Percentiles rank a stretch among this genome's conserved stretches.
Conservation (phyloP, 2,888 invertebrate genomes). For the Crematogaster levior region DNA sequence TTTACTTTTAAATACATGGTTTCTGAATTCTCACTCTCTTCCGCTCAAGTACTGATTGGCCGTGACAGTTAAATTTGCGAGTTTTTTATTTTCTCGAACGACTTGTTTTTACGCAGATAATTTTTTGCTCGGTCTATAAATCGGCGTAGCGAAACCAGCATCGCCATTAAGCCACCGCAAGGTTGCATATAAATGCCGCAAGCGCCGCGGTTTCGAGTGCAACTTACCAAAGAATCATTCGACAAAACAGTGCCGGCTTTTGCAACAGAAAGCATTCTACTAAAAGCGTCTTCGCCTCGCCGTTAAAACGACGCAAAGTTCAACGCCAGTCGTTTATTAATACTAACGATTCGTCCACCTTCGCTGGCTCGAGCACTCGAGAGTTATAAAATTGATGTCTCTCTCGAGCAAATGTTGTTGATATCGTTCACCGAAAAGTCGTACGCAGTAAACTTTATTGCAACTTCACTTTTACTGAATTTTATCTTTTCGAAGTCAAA, state of each 20-base stretch:
- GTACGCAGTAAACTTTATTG: conserved; percentile 9
- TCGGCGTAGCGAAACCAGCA: conserved; percentile 19
- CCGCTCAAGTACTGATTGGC: background rate
- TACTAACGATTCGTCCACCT: conserved; percentile 59
- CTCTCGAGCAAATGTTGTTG: conserved; percentile 9
- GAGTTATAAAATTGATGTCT: conserved; percentile 61
- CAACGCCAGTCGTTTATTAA: conserved; percentile 71
- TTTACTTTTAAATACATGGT: background rate
- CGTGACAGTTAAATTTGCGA: background rate
- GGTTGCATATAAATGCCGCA: conserved; percentile 41
- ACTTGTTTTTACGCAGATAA: conserved; percentile 6
- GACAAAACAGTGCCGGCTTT: conserved; percentile 33
- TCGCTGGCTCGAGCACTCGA: conserved; percentile 13
- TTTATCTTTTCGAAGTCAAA: background rate
- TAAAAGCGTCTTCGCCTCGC: conserved; percentile 56
- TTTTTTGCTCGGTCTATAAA: conserved; percentile 20
- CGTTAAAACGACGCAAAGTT: conserved; percentile 67
- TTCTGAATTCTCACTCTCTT: background rate
- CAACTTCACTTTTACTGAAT: background rate
- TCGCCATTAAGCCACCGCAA: conserved; percentile 40
- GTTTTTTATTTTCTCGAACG: background rate
- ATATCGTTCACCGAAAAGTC: background rate
- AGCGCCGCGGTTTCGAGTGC: conserved; percentile 22
- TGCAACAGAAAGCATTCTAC: conserved; percentile 45
- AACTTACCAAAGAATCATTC: conserved; percentile 35